phyloP scores from a whole-genome alignment of 2,113 vertebrate species.

The Pelecanoides urinatrix region DNA sequence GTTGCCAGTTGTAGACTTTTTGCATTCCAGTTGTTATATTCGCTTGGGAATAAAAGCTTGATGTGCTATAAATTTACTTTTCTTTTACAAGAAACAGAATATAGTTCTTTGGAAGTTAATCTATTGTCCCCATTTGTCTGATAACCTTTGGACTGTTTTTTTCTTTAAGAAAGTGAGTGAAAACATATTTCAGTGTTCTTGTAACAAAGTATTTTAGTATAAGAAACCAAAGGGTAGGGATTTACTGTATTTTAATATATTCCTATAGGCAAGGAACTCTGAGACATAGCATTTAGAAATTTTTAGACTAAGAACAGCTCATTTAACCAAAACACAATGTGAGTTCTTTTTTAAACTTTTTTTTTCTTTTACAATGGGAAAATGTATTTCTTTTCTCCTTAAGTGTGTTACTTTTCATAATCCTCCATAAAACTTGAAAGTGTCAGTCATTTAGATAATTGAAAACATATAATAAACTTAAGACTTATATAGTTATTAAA shows the following conservation, averaged over 20 bases:
- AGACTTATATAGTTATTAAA: slow-evolving; percentile 59
- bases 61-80: slow-evolving; percentile 49
- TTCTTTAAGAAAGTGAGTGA: slow-evolving; percentile 55
- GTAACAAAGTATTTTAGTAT: background rate
- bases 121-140: slow-evolving; percentile 62
- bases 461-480: slow-evolving; percentile 66
- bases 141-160: slow-evolving; percentile 70
- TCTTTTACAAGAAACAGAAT: slow-evolving; percentile 44
- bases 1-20: slow-evolving; percentile 48
- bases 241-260: slow-evolving; percentile 52
- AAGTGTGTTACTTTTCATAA: slow-evolving; percentile 64
- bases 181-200: slow-evolving; percentile 51
- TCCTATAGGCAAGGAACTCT: background rate
- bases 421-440: slow-evolving; percentile 72
- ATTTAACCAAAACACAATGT: slow-evolving; percentile 37
- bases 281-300: slow-evolving; percentile 18
- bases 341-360: slow-evolving; percentile 31
- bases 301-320: slow-evolving; percentile 28
- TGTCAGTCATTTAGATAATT: slow-evolving; percentile 76
- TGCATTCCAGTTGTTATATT: slow-evolving; percentile 44
- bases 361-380: slow-evolving; percentile 24
- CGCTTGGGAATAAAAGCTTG: slow-evolving; percentile 44
- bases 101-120: slow-evolving; percentile 55
- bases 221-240: slow-evolving; percentile 27
- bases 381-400: slow-evolving; percentile 57